phyloP scores from a whole-genome alignment of 2,888 invertebrate species.

The Pardosa pseudoannulata region DNA sequence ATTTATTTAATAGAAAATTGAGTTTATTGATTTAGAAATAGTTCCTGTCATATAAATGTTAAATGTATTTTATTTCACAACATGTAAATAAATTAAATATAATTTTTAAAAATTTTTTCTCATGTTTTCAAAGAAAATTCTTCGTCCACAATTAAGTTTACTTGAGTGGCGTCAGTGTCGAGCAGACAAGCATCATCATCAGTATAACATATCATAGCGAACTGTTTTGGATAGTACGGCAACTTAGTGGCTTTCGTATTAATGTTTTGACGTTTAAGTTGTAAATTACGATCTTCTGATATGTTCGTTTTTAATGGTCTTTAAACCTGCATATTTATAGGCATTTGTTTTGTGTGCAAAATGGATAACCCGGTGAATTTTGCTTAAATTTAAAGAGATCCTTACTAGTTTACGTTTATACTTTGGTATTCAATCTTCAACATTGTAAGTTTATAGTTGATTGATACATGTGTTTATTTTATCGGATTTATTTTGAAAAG shows the following conservation, averaged over 20 bases:
- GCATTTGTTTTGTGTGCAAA: slow-evolving; percentile 29
- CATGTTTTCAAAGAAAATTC: neutral
- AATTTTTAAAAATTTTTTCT: neutral
- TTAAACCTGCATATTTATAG: neutral
- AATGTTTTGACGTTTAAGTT: slow-evolving; percentile 28
- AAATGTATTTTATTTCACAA: no score
- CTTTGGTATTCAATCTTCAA: slow-evolving; percentile 31
- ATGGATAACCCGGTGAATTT: slow-evolving; percentile 51
- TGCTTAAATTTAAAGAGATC: slow-evolving; percentile 17
- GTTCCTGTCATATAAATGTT: no score
- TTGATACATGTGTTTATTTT: no score
- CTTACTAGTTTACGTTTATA: slow-evolving; percentile 30
- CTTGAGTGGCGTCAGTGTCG: slow-evolving; percentile 36
- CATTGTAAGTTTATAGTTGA: no score
- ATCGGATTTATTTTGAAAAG: no score
- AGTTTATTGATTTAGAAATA: no score
- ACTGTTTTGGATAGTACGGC: slow-evolving; percentile 59
- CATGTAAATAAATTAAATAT: no score
- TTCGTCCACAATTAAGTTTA: neutral
- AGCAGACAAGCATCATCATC: slow-evolving; percentile 50
- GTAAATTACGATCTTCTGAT: neutral
- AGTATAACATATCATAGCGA: slow-evolving; percentile 64
- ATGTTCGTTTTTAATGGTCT: slow-evolving; percentile 3
- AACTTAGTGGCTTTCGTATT: slow-evolving; percentile 40
- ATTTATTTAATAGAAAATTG: no score